Evolutionary conservation across 2,797 vertebrate species (phyloP).

Genomic region (Pseudomugil tenellus): DNA sequence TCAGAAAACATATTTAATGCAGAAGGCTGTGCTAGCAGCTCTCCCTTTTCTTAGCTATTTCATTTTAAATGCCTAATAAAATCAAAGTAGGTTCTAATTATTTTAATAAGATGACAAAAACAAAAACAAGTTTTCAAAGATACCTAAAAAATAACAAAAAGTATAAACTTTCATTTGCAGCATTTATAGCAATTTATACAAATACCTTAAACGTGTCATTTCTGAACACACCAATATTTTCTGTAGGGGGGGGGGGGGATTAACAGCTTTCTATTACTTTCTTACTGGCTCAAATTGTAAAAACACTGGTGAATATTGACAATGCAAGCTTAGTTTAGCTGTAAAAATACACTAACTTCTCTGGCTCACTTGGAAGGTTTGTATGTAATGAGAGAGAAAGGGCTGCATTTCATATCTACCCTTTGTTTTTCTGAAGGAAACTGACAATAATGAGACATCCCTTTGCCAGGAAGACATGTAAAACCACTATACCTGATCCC

Average conservation of each 20-base stretch:
- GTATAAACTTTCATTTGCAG: neutral
- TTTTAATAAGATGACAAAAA: neutral
- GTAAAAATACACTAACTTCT: slow-evolving; percentile 22
- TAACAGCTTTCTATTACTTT: neutral
- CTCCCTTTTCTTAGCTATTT: neutral
- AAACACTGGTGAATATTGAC: too few relatives aligned
- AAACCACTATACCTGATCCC: slow-evolving; percentile 77
- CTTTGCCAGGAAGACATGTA: slow-evolving; percentile 69
- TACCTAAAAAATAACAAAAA: neutral
- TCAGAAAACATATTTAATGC: neutral
- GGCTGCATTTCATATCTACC: slow-evolving; percentile 29
- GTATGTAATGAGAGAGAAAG: slow-evolving; percentile 63
- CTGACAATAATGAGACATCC: slow-evolving; percentile 60
- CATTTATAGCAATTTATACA: neutral
- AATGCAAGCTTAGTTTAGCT: neutral
- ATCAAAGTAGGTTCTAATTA: neutral
- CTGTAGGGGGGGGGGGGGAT: neutral
- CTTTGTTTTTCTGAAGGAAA: slow-evolving; percentile 49
- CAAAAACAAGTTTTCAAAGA: neutral
- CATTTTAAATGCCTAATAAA: neutral
- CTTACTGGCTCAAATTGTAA: neutral
- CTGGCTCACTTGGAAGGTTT: slow-evolving; percentile 41
- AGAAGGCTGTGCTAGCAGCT: neutral
- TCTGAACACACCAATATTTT: too few relatives aligned
- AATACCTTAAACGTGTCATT: neutral